Base-by-base conservation (phyloP, 2,797 vertebrate species). In the Onychomys leucogaster region DNA sequence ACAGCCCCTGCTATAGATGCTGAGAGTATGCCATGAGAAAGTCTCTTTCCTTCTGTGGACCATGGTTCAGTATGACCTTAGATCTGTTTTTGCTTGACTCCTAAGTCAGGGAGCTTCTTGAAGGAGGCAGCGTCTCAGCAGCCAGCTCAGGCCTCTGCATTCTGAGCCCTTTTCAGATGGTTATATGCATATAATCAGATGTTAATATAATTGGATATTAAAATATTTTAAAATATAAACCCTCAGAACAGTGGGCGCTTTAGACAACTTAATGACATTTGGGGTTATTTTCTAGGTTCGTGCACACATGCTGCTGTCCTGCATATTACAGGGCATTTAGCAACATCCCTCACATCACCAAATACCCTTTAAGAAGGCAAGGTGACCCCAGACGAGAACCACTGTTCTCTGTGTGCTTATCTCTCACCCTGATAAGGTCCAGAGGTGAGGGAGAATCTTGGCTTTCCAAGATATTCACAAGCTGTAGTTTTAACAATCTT, bases 401-500 rank as follows among this genome's bases (percentile, higher is more conserved):
- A 85, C 57, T 25, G 27, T 37, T 82, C 5, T 75, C 0, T 91
- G 41, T 34, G 25, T 69, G 77, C 77, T 84, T 49, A 37, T 63
- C 16, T 65, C 71, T 69, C 34, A 49, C 19, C 5, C 3, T 17
- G 46, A 63, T 16, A 73, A 69, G 71, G 43, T 57, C 8, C 16
- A 37, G 61, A 2, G 17, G 11, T 23, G 3, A n/a, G 16, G 12
- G 14, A 8, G 46, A 41, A 75, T 46, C 23, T 77, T 55, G 19
- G 41, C 21, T 95, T 96, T 95, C 94, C 21, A 81, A 93, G 63
- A 63, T 6, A 89, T 6, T 43, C 4, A n/a, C 43, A 81, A 75
- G 77, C 82, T 89, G 91, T 89, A 81, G n/a, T 46, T 71, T 92
- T 89, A 92, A 95, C 91, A 81, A 89, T 77, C 90, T 65, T 83